Evolutionary conservation across 2,888 invertebrate genomes (phyloP).

Genomic region (Coremacera marginata): DNA sequence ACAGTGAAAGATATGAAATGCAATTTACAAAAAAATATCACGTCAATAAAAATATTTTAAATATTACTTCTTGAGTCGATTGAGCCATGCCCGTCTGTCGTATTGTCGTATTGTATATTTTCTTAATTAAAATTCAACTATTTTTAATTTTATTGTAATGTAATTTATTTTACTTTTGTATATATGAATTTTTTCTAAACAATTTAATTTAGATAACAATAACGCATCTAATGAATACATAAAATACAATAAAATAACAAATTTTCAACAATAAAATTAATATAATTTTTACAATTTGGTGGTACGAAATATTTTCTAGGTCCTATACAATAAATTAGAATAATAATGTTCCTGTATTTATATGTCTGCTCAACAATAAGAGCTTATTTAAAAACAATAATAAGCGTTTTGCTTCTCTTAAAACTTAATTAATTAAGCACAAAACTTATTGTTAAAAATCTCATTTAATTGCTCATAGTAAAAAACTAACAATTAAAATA

Average conservation of each 20-base stretch:
- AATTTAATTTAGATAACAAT: not conserved
- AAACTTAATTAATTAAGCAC: not conserved
- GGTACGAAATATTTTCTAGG: not conserved
- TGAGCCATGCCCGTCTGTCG: too few relatives aligned
- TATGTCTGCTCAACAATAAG: not conserved
- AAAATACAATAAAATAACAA: not conserved
- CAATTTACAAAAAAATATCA: too few relatives aligned
- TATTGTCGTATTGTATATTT: too few relatives aligned
- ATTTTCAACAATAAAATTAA: not conserved
- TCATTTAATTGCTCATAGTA: not conserved
- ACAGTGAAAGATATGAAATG: too few relatives aligned
- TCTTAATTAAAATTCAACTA: too few relatives aligned
- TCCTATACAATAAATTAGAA: not conserved
- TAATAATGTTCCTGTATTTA: not conserved
- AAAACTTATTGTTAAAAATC: too few relatives aligned
- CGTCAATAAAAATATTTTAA: too few relatives aligned
- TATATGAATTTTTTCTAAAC: not conserved
- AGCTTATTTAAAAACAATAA: constrained; percentile 8
- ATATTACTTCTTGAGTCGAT: too few relatives aligned
- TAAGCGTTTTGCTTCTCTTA: constrained; percentile 30
- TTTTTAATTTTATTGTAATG: too few relatives aligned
- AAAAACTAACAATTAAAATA: not conserved
- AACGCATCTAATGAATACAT: not conserved
- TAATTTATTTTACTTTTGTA: too few relatives aligned
- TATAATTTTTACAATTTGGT: constrained; percentile 1